These are phyloP conservation scores for Anaspis maculata DNA, from an alignment of 2,888 invertebrate species.

Conservation along the genomic window DNA sequence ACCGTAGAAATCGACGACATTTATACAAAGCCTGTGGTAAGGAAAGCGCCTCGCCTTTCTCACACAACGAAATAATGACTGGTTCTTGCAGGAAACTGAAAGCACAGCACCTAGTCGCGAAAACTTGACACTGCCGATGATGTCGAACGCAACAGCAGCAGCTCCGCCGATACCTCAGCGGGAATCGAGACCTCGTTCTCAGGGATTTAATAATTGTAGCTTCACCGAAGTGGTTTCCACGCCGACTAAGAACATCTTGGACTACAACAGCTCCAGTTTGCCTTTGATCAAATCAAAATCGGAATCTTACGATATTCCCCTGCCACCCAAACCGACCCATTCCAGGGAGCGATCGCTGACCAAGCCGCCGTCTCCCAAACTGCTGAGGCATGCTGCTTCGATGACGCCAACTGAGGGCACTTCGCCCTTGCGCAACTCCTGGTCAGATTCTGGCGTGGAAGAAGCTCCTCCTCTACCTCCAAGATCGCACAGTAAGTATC, in stretches of 20 bases:
- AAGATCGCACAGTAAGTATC: constrained; percentile 57
- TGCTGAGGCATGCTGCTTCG: constrained; percentile 43
- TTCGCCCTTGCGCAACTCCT: constrained; percentile 46
- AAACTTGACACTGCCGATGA: constrained; percentile 40
- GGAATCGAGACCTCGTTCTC: constrained; percentile 51
- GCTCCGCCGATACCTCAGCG: constrained; percentile 55
- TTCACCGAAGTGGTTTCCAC: constrained; percentile 36
- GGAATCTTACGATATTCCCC: constrained; percentile 36
- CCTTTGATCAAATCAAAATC: constrained; percentile 40
- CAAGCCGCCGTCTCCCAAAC: constrained; percentile 49
- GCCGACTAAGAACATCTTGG: constrained; percentile 38
- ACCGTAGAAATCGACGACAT: constrained; percentile 45
- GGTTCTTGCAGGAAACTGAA: constrained; percentile 28
- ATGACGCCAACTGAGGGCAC: constrained; percentile 47
- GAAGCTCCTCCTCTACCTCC: constrained; percentile 77
- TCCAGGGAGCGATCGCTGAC: constrained; percentile 43
- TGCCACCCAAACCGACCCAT: constrained; percentile 47
- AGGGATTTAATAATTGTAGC: constrained; percentile 44
- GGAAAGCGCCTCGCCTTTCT: too few relatives aligned
- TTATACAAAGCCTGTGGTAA: constrained; percentile 66
- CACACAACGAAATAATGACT: constrained; percentile 3
- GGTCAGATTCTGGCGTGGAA: constrained; percentile 49
- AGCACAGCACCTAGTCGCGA: constrained; percentile 32
- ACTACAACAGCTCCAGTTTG: constrained; percentile 40
- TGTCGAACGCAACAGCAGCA: constrained; percentile 31